These are phyloP conservation scores for Dallia pectoralis DNA, from an alignment of 2,797 vertebrate species.

Conservation along the genomic window DNA sequence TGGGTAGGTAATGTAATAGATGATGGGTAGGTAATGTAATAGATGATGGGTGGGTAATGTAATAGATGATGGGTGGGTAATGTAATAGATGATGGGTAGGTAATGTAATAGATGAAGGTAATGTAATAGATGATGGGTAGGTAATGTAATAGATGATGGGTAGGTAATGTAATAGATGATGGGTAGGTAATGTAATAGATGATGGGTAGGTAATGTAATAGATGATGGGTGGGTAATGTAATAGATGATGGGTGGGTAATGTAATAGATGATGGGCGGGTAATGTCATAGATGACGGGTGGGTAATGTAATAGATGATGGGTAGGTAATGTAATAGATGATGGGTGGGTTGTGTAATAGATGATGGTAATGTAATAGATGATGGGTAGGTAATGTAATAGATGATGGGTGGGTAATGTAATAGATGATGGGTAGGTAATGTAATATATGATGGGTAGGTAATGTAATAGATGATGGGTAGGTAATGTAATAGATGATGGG, in stretches of 20 bases:
- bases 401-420: neutral
- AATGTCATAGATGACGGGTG: no score
- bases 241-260: neutral
- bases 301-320: no score
- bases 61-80: neutral
- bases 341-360: no score
- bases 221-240: neutral
- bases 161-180: neutral
- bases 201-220: no score
- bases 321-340: neutral
- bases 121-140: neutral
- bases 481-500: neutral
- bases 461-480: neutral
- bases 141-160: neutral
- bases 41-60: neutral
- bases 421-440: neutral
- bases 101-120: no score
- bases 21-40: neutral
- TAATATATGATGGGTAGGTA: neutral
- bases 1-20: neutral
- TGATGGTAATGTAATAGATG: neutral
- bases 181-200: no score
- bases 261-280: no score
- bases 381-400: neutral
- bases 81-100: no score